phyloP scores from a whole-genome alignment of 1,140 invertebrate genomes.

The Zeugodacus cucurbitae region DNA sequence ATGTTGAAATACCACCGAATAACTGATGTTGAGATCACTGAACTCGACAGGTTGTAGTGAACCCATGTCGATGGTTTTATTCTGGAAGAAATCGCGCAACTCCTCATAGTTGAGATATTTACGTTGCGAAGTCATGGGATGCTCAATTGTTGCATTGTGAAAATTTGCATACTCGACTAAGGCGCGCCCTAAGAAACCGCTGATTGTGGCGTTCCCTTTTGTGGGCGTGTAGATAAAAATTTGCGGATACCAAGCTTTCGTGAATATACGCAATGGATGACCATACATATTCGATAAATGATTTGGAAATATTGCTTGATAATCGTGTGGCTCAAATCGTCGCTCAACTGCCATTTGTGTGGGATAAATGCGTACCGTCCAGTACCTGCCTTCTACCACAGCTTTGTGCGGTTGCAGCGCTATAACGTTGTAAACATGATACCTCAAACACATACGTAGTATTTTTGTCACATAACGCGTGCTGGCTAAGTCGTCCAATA shows the following conservation, averaged over 20 bases:
- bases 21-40: not conserved
- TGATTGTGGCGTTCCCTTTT: not conserved
- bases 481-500: not conserved
- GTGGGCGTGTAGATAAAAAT: not conserved
- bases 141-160: conserved; percentile 13
- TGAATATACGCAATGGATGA: not conserved
- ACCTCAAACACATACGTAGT: not conserved
- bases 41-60: not conserved
- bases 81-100: not conserved
- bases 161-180: not conserved
- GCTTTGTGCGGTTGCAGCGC: not conserved
- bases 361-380: not conserved
- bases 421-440: not conserved
- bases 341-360: not conserved
- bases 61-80: not conserved
- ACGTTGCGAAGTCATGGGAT: not conserved
- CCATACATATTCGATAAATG: not conserved
- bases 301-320: not conserved
- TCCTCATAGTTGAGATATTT: not conserved
- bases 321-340: not conserved
- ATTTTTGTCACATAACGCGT: not conserved
- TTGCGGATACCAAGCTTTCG: not conserved
- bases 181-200: not conserved
- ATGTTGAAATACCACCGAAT: not conserved
- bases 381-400: not conserved